Evolutionary conservation across 2,888 invertebrate genomes (phyloP).

Genomic region (Machimus rusticus): DNA sequence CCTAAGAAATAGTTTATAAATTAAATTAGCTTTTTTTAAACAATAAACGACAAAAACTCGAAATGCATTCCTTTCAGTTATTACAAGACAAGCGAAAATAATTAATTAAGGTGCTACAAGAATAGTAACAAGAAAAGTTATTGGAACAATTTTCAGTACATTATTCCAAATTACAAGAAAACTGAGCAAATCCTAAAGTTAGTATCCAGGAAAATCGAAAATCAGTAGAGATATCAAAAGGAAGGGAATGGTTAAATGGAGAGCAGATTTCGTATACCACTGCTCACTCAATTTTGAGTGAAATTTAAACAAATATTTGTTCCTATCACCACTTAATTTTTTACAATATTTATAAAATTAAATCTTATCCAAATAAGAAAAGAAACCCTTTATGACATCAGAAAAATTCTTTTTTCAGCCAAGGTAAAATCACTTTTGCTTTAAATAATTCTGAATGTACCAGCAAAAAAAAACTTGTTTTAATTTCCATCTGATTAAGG

Average conservation of each 20-base stretch:
- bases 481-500: neutral
- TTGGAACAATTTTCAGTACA: neutral
- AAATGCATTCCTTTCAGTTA: neutral
- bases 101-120: neutral
- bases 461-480: neutral
- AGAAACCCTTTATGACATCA: neutral
- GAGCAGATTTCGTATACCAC: neutral
- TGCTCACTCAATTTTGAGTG: neutral
- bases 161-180: neutral
- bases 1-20: conserved; percentile 55
- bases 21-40: neutral
- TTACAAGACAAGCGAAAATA: neutral
- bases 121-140: neutral
- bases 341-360: neutral
- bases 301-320: neutral
- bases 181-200: neutral
- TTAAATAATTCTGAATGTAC: neutral
- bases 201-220: neutral
- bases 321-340: neutral
- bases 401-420: neutral
- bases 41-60: neutral
- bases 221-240: neutral
- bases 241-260: neutral
- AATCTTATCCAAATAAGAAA: neutral
- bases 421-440: neutral